Conservation (phyloP, 2,888 invertebrate genomes). For the Gryllus longicercus region DNA sequence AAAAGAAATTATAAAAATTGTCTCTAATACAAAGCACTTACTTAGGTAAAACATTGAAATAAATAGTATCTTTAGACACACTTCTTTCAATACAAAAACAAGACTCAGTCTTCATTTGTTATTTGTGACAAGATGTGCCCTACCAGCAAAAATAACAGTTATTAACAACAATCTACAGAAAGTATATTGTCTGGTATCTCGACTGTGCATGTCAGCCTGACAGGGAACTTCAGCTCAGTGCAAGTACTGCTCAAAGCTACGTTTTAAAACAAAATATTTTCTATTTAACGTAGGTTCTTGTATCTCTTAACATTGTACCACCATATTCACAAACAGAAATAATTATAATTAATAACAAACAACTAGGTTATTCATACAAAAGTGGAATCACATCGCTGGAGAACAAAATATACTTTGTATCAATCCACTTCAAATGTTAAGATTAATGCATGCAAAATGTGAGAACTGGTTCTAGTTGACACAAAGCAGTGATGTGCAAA, state of each 20-base stretch:
- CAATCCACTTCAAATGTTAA: background rate
- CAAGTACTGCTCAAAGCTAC: background rate
- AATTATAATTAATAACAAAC: background rate
- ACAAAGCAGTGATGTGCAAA: constrained; percentile 11
- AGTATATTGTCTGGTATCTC: constrained; percentile 17
- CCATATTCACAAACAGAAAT: background rate
- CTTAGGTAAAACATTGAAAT: background rate
- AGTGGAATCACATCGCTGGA: constrained; percentile 1
- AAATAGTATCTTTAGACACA: background rate
- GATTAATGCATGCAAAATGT: background rate
- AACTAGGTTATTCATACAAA: constrained; percentile 8
- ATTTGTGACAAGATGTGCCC: constrained; percentile 17
- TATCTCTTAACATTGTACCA: background rate
- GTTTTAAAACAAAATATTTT: constrained; percentile 1
- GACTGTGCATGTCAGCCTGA: constrained; percentile 9
- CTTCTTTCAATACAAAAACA: background rate
- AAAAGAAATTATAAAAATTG: background rate
- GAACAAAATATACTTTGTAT: background rate
- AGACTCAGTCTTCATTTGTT: constrained; percentile 11
- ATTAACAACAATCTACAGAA: constrained; percentile 11
- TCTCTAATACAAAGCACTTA: background rate
- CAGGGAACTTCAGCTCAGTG: background rate
- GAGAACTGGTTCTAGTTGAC: constrained; percentile 7
- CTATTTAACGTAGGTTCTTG: background rate
- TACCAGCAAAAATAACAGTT: background rate